Evolutionary conservation across 2,797 vertebrate species (phyloP).

Genomic region (Sorex maritimensis): DNA sequence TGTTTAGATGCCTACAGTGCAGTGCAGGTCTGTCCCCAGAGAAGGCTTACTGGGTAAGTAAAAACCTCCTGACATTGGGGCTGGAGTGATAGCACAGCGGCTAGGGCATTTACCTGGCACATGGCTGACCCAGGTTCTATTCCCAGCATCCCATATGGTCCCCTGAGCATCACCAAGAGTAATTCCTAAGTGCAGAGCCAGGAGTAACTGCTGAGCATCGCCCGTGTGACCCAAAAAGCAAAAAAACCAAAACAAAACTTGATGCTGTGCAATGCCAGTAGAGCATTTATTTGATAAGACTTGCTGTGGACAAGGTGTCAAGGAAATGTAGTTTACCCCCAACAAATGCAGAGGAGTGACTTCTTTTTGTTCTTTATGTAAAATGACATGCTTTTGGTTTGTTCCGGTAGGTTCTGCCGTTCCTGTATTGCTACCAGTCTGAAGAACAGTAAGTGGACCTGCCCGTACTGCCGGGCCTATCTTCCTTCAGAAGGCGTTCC

Average conservation of each 20-base stretch:
- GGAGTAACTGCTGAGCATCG: no score
- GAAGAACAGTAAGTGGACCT: slow-evolving; percentile 82
- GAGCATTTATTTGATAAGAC: no score
- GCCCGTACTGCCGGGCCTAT: slow-evolving; percentile 85
- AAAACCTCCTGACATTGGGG: not conserved
- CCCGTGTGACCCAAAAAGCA: no score
- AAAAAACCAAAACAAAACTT: no score
- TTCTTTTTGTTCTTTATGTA: not conserved
- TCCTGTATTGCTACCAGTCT: slow-evolving; percentile 86
- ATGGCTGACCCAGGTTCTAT: no score
- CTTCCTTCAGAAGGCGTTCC: slow-evolving; percentile 87
- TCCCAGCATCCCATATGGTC: no score
- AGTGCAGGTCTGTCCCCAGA: not conserved
- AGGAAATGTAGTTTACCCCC: not conserved
- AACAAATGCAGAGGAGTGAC: not conserved
- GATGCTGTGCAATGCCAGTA: no score
- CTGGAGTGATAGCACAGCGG: no score
- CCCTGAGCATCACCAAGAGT: no score
- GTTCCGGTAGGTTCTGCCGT: slow-evolving; percentile 85
- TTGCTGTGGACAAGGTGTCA: not conserved
- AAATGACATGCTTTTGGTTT: slow-evolving; percentile 51
- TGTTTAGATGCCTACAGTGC: not conserved
- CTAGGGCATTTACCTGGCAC: no score
- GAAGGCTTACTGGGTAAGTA: not conserved
- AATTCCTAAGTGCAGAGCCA: no score